Conservation (phyloP, 2,113 vertebrate genomes). For the Alectura lathami region DNA sequence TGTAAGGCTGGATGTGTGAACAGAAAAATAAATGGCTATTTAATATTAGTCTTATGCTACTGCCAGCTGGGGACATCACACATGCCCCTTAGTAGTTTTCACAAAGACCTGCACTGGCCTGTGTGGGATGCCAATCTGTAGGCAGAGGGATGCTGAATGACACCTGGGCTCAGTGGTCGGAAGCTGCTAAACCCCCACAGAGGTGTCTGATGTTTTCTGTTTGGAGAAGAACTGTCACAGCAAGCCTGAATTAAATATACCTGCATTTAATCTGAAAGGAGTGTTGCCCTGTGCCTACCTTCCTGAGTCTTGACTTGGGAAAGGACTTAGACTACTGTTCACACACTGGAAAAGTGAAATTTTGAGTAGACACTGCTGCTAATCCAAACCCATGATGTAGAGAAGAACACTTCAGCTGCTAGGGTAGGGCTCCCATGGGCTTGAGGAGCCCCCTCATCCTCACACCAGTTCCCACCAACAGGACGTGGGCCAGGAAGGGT, state of each 20-base stretch:
- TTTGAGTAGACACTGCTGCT: background rate
- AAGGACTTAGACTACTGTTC: background rate
- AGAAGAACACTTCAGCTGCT: background rate
- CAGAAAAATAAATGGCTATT: background rate
- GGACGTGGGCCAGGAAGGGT: background rate
- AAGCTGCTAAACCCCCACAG: background rate
- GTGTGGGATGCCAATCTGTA: background rate
- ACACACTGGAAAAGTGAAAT: background rate
- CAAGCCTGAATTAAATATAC: background rate
- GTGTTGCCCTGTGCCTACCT: background rate
- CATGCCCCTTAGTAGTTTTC: background rate
- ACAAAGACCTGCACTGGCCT: background rate
- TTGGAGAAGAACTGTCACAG: background rate
- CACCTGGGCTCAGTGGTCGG: background rate
- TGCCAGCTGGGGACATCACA: background rate
- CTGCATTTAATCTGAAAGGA: background rate
- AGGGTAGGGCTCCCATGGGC: background rate
- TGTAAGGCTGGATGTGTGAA: background rate
- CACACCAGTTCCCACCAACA: background rate
- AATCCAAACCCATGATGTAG: background rate
- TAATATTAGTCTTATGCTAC: background rate
- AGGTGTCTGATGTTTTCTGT: background rate
- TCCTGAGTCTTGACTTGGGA: background rate
- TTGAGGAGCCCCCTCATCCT: background rate
- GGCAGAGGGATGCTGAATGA: background rate